Percentiles rank a stretch among this genome's conserved stretches.
These are phyloP conservation scores for Sminthurinus aureus DNA, from an alignment of 2,888 invertebrate genomes.

Conservation along the genomic window DNA sequence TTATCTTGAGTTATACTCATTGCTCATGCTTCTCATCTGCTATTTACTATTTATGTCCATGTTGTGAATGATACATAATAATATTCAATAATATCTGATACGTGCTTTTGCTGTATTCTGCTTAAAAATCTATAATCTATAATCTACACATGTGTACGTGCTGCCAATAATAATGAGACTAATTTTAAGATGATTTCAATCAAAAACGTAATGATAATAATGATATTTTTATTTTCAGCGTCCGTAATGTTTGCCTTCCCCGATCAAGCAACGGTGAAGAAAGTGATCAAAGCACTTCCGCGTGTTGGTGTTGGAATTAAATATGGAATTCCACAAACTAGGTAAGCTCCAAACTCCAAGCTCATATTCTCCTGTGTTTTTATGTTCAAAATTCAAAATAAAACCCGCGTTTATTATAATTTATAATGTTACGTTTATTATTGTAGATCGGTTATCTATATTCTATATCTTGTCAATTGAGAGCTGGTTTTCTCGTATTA, in stretches of 20 bases:
- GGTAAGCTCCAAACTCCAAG: conserved; percentile 67
- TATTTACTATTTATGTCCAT: neutral
- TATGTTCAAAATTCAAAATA: too few relatives aligned
- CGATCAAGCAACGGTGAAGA: conserved; percentile 96
- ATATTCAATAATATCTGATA: too few relatives aligned
- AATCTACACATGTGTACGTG: too few relatives aligned
- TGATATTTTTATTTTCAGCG: conserved; percentile 72
- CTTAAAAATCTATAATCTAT: too few relatives aligned
- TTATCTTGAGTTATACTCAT: neutral
- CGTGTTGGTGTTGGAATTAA: conserved; percentile 99
- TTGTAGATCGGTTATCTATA: too few relatives aligned
- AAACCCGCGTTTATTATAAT: too few relatives aligned
- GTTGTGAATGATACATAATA: too few relatives aligned
- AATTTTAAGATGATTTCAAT: neutral
- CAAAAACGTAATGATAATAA: neutral
- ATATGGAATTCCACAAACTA: conserved; percentile 98
- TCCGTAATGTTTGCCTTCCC: conserved; percentile 99
- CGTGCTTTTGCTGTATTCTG: too few relatives aligned
- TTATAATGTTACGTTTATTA: too few relatives aligned
- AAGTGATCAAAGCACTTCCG: conserved; percentile 96
- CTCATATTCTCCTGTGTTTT: too few relatives aligned
- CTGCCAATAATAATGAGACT: neutral
- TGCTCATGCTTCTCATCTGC: neutral
- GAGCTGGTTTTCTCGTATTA: too few relatives aligned
- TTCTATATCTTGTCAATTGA: too few relatives aligned